Evolutionary conservation across 2,113 vertebrate species (phyloP).

Genomic region (Ammodytes dubius): DNA sequence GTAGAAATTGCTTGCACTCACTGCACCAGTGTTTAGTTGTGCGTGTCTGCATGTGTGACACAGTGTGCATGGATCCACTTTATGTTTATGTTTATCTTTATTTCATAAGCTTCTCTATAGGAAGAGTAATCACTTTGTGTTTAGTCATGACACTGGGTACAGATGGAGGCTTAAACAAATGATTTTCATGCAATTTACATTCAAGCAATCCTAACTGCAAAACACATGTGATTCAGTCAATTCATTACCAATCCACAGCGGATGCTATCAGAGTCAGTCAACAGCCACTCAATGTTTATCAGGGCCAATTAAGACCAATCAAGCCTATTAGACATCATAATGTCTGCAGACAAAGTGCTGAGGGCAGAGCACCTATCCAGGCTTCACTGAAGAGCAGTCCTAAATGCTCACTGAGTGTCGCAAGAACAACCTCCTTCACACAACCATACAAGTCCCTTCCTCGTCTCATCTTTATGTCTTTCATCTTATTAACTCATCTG

Average conservation of each 20-base stretch:
- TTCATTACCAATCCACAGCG: constrained; percentile 74
- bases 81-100: constrained; percentile 32
- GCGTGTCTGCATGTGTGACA: background rate
- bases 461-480: constrained; percentile 30
- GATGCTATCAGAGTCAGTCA: constrained; percentile 80
- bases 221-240: constrained; percentile 74
- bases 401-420: constrained; percentile 61
- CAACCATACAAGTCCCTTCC: constrained; percentile 18
- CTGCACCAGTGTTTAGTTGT: constrained; percentile 26
- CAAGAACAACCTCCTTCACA: constrained; percentile 33
- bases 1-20: background rate
- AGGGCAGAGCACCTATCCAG: constrained; percentile 69
- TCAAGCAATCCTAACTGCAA: constrained; percentile 56
- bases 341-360: constrained; percentile 70
- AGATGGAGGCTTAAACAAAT: constrained; percentile 51
- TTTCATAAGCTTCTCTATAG: background rate
- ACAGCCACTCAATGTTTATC: constrained; percentile 83
- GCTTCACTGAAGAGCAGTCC: constrained; percentile 62
- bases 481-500: constrained; percentile 54
- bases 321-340: constrained; percentile 79
- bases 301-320: constrained; percentile 83
- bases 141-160: constrained; percentile 8
- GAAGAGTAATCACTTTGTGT: constrained; percentile 7
- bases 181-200: constrained; percentile 46
- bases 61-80: background rate